These are phyloP conservation scores for Callipepla squamata DNA, from an alignment of 2,113 vertebrate species.

Conservation along the genomic window DNA sequence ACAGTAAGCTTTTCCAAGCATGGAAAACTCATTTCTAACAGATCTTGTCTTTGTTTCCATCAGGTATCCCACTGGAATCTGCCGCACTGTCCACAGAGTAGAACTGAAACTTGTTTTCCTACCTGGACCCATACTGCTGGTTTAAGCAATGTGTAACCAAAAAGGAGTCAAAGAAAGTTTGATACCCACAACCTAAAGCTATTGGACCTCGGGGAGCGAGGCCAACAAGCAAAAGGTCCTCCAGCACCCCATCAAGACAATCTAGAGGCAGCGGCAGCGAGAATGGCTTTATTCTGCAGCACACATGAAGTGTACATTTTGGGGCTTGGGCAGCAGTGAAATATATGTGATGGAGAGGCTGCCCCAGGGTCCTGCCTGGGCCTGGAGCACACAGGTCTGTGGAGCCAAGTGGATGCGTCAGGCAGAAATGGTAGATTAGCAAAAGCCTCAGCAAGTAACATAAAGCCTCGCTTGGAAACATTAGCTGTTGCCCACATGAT, in stretches of 20 bases:
- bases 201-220: neutral
- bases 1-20: neutral
- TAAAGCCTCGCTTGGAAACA: neutral
- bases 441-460: neutral
- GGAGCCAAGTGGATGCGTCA: neutral
- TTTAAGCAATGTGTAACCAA: rapidly evolving
- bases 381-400: rapidly evolving
- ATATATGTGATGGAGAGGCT: neutral
- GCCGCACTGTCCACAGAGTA: neutral
- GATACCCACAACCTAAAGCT: neutral
- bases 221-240: neutral
- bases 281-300: neutral
- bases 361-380: neutral
- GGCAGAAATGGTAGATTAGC: neutral
- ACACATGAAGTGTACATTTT: rapidly evolving
- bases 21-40: neutral
- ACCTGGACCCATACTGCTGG: neutral
- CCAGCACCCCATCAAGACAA: rapidly evolving
- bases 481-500: constrained; percentile 2
- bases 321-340: neutral
- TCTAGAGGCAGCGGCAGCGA: neutral
- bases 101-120: neutral
- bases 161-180: neutral
- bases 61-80: neutral
- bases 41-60: neutral